Evolutionary conservation across 2,113 vertebrate species (phyloP), one percentile per base, ranked within the genome.

Genomic region (Nesogale talazaci): DNA sequence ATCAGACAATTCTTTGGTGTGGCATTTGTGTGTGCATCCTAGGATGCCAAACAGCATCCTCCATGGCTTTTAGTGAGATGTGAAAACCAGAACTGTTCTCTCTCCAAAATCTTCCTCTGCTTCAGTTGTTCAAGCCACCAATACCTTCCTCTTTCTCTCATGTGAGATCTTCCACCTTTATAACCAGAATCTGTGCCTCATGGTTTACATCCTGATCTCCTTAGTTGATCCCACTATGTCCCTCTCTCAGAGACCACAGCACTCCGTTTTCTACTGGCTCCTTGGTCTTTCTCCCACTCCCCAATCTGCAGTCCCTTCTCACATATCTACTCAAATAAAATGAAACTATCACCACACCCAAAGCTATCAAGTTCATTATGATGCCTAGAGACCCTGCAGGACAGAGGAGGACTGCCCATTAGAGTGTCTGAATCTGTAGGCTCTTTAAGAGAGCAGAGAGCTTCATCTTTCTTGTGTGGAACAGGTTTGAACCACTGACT

Each of bases 1-100:
- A 1, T 8, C 57, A 6, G 8, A 0, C 7, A 12, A 40, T 6
- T 29, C 67, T 9, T 59, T 27, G 12, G 7, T 8, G 6, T 16
- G 25, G 9, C 20, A 22, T 34, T 29, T 11, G 15, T 36, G 16
- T 6, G 0, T 15, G 56, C 4, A 0, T n/a, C 8, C 0, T 0
- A 19, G 42, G 14, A n/a, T 23, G 0, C 31, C 25, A 1, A 4
- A 2, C 31, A 27, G 36, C 25, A 1, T 16, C 74, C 25, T 16
- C 74, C 25, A 20, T 5, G 3, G 46, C 46, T 31, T 42, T 31
- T 34, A 3, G 31, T 15, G 27, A 0, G 2, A 4, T 16, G 6
- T 3, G 31, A 67, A 76, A 52, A 4, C 23, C n/a, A 9, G 17
- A 67, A 20, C 34, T 36, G 11, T 19, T 77, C 27, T 46, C 27